Base-by-base conservation (phyloP, 2,113 vertebrate genomes). In the Ictidomys tridecemlineatus region DNA sequence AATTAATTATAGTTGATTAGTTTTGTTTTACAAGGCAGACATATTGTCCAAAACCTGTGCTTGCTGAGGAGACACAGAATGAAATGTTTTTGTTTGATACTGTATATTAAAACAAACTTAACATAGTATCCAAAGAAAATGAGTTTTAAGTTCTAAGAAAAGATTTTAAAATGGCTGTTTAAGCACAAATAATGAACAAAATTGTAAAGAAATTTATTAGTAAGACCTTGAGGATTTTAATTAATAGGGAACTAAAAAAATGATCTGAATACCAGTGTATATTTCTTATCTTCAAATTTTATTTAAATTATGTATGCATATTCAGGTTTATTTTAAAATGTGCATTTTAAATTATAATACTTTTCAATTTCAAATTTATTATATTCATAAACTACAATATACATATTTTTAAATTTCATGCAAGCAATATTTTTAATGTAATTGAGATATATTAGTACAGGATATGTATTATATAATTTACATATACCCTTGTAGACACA, bases 311-410 rank as follows among this genome's bases (percentile, higher is more conserved):
- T 85, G 22, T 85, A 32, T 70, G 10, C 8, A 42, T 61, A 92
- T 74, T 93, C 65, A 32, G 77, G 11, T 94, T 77, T 93, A 48
- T 95, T 88, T 78, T 14, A 63, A 90, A 78, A 73, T 87, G 67
- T 79, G 1, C 5, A 65, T 87, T 94, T 89, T 61, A 65, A 79
- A 22, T 37, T 87, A 87, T n/a, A 73, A n/a, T 76, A 92, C 28
- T 16, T 93, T 95, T 84, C 3, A 14, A 61, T 65, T 79, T 96
- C 1, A 78, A 83, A 78, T 85, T 51, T 65, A 65, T 77, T 88
- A 73, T 72, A 94, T 78, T 51, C 16, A 94, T 26, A 95, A 76
- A 82, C 39, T 92, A 67, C 5, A 69, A 70, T 51, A 45, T 39
- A 34, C 4, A 37, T 76, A 56, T 63, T 89, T 95, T 91, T 91